These are phyloP conservation scores for Bradypodion pumilum DNA, from an alignment of 2,797 vertebrate genomes.

Conservation along the genomic window DNA sequence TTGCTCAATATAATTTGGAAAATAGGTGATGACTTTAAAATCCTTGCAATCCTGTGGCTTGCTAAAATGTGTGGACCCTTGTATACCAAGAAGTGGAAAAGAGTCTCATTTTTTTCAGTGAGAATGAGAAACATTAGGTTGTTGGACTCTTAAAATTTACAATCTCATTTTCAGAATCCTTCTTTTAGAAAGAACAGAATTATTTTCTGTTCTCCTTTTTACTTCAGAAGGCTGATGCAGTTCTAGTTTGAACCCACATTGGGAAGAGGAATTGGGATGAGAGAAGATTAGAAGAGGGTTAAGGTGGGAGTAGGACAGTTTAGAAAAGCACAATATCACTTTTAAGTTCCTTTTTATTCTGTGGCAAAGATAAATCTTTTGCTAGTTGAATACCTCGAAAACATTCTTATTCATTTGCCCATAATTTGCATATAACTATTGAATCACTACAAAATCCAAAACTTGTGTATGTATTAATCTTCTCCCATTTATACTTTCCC, in stretches of 20 bases:
- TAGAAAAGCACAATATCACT: neutral
- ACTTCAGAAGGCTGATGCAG: neutral
- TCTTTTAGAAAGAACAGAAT: neutral
- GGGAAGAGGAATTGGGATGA: neutral
- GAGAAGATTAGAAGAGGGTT: neutral
- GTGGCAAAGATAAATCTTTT: neutral
- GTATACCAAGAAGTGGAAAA: neutral
- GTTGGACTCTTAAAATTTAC: neutral
- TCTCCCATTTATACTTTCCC: neutral
- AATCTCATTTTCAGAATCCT: neutral
- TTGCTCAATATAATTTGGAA: neutral
- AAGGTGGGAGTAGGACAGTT: neutral
- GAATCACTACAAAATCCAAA: neutral
- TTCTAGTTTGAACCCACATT: neutral
- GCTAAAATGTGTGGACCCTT: neutral
- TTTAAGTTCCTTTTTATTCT: neutral
- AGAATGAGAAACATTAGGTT: neutral
- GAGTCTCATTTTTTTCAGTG: no score
- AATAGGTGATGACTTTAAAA: neutral
- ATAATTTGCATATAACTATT: no score
- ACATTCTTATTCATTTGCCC: neutral
- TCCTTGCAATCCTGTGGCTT: neutral
- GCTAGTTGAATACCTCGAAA: neutral
- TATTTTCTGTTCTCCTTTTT: neutral
- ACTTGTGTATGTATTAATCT: neutral